Evolutionary conservation across 2,797 vertebrate species (phyloP), one percentile per base, ranked within the genome.

Genomic region (Simalia tracyae): DNA sequence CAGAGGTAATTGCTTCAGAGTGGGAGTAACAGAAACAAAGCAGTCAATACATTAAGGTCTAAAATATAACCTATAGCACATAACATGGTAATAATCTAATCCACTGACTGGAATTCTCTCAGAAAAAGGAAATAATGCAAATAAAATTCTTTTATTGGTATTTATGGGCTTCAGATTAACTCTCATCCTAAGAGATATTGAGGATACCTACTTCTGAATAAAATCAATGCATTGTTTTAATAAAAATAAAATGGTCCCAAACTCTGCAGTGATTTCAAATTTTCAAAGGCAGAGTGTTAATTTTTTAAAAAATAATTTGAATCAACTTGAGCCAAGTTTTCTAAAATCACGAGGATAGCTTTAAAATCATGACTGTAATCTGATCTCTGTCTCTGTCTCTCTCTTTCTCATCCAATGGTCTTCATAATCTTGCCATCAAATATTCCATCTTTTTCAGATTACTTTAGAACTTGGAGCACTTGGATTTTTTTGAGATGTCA

Each of bases 1-100:
- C 93, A 4, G 89, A 90, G 95, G 22, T 91, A 94, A 94, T 64
- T 26, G 50, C 17, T 95, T 94, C 90, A 60, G 42, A 87, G 31
- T 84, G 42, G 87, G 90, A 10, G 24, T 91, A 31, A 61, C 66
- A 85, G 89, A 90, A 92, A 14, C 87, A 88, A 8, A 90, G 46
- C 46, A 92, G 19, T 66, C 89, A 56, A 57, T 93, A 90, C 0
- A 66, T 68, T 50, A 76, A 86, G 92, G 93, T 89, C 54, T 90
- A 86, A 92, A 94, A 60, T 93, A 94, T 90, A 36, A 76, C 0
- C 12, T 36, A 7, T 11, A 26, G 3, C 31, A 72, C 92, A 46
- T 64, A 46, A 19, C 60, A 90, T 81, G 68, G 3, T 61, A 84
- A 84, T 36, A 90, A 66, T 76, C 56, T 85, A 66, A 57, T 24